These are phyloP conservation scores for Anoplopoma fimbria DNA, from an alignment of 2,113 vertebrate genomes.

Conservation along the genomic window DNA sequence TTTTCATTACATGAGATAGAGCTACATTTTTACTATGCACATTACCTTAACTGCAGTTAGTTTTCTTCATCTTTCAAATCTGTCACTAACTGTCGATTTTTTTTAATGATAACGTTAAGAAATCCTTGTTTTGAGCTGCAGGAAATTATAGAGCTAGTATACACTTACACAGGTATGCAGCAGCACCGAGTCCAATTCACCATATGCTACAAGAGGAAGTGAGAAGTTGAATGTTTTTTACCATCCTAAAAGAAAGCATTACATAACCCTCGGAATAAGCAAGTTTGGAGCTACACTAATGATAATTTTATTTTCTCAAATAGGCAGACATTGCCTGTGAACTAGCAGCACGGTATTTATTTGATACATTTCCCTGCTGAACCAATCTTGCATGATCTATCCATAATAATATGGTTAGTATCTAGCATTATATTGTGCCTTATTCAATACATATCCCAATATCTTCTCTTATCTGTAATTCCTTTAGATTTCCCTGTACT, in stretches of 20 bases:
- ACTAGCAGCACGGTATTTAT: background rate
- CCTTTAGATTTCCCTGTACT: background rate
- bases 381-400: background rate
- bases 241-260: slow-evolving; percentile 9
- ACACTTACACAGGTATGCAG: slow-evolving; percentile 19
- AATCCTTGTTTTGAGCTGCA: slow-evolving; percentile 12
- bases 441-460: background rate
- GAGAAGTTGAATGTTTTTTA: slow-evolving; percentile 4
- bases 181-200: background rate
- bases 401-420: background rate
- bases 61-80: background rate
- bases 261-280: slow-evolving; percentile 6
- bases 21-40: background rate
- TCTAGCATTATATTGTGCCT: background rate
- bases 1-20: slow-evolving; percentile 24
- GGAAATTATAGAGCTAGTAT: background rate
- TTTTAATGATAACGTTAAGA: background rate
- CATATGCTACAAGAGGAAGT: background rate
- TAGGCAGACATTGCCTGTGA: background rate
- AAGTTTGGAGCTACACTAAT: slow-evolving; percentile 5
- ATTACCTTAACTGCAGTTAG: background rate
- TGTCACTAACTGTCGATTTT: background rate
- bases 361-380: background rate
- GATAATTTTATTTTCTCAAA: slow-evolving; percentile 1
- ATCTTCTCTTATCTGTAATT: background rate